These are phyloP conservation scores for Chrysodeixis includens DNA, from an alignment of 2,888 invertebrate species.

Conservation along the genomic window DNA sequence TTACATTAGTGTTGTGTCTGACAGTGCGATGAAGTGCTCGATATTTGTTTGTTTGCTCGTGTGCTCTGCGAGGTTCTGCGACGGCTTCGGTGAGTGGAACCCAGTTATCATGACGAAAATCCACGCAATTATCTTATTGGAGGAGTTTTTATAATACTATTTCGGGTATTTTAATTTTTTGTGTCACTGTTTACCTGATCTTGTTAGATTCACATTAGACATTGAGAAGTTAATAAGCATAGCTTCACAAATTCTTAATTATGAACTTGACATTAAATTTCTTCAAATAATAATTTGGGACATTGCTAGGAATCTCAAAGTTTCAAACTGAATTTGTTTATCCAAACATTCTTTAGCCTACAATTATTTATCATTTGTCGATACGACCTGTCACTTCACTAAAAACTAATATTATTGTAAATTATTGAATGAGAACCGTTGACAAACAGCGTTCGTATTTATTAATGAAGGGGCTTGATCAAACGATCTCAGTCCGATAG, in stretches of 20 bases:
- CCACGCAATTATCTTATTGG: not conserved
- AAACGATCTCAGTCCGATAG: not conserved
- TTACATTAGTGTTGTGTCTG: conserved; percentile 73
- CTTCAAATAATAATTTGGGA: too few relatives aligned
- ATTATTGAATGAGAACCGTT: conserved; percentile 1
- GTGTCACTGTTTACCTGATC: not conserved
- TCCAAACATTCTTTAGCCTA: not conserved
- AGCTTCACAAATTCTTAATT: too few relatives aligned
- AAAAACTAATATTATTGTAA: conserved; percentile 3
- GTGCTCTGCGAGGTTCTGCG: conserved; percentile 71
- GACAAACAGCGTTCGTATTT: not conserved
- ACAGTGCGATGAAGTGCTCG: conserved; percentile 83
- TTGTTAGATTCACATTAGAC: not conserved
- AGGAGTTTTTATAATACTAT: not conserved
- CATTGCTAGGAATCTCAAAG: too few relatives aligned
- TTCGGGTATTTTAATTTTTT: not conserved
- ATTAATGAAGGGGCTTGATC: not conserved
- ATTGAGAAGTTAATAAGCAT: not conserved
- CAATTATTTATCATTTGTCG: too few relatives aligned
- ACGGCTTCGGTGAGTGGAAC: conserved; percentile 75
- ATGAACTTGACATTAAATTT: too few relatives aligned
- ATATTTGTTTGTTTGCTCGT: conserved; percentile 74
- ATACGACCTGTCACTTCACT: not conserved
- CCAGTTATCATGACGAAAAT: not conserved
- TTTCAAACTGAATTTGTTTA: not conserved